Base-by-base conservation (phyloP, 2,113 vertebrate species). In the Ariopsis seemanni region DNA sequence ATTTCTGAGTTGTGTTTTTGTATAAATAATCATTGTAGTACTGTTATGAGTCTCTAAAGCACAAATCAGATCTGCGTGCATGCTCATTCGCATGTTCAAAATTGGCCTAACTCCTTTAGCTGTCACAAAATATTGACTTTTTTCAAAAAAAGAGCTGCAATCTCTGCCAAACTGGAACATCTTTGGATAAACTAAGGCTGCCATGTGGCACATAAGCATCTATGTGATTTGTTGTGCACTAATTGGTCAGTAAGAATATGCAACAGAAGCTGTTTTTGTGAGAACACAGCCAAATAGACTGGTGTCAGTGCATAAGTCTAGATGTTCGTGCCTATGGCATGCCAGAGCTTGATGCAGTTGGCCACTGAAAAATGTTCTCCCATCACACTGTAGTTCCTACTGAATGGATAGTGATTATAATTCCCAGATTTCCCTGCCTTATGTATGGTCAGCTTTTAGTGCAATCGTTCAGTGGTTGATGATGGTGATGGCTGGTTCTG, bases 291-390 rank as follows among this genome's bases (percentile, higher is more conserved):
- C 1, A 17, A 53, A 74, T 10, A 58, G 30, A 2, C 6, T 14
- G 22, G 8, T 69, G 84, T 82, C 30, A 58, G 62, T 82, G 75
- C 69, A 62, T 77, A 84, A 20, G 74, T 69, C 60, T 79, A 84
- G 65, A 27, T 85, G 82, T 80, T 15, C 30, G 78, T 57, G 25
- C 30, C 58, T 80, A 58, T 17, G 53, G 78, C 15, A 18, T 80
- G 17, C 30, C 27, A 30, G 14, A 80, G n/a, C 27, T 34, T 12
- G n/a, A 80, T 80, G 7, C 58, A 34, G 53, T 80, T 80, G 27
- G 17, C 7, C 10, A 58, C 27, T 58, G 25, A 30, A 30, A 57
- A 57, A 80, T 27, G 22, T 9, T 22, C 22, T 25, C 72, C 20
- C 5, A 52, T 75, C 9, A 77, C 17, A n/a, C 48, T 53, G 25